Conservation (phyloP, 2,888 invertebrate genomes). For the Orchesella flavescens region DNA sequence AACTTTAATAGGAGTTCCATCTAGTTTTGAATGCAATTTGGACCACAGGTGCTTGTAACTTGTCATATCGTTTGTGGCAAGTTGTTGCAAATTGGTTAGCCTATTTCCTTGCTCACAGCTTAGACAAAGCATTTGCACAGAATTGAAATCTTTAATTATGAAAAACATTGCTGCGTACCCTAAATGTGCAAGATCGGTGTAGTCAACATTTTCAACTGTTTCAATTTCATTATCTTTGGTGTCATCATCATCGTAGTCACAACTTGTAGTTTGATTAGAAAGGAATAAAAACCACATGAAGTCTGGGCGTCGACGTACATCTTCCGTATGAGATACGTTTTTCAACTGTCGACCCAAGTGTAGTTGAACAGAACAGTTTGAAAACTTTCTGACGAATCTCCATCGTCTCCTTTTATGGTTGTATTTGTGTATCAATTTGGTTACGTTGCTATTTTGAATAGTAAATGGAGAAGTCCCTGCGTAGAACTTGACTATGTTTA, state of each 20-base stretch:
- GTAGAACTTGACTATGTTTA: neutral
- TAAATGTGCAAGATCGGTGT: constrained; percentile 9
- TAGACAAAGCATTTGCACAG: constrained; percentile 23
- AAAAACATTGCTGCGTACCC: constrained; percentile 36
- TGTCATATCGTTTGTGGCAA: neutral
- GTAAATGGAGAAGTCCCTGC: constrained; percentile 11
- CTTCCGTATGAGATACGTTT: neutral
- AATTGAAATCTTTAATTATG: neutral
- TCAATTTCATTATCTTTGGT: neutral
- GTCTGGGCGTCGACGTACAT: constrained; percentile 17
- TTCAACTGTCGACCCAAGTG: neutral
- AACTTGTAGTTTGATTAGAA: neutral
- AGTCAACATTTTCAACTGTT: neutral
- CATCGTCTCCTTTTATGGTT: no score
- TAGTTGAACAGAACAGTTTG: constrained; percentile 21
- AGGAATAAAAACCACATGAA: constrained; percentile 26
- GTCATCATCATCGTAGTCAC: neutral
- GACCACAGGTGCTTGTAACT: neutral
- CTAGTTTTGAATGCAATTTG: neutral
- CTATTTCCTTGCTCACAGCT: neutral
- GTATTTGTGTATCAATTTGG: neutral
- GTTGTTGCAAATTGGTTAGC: neutral
- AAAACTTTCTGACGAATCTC: constrained; percentile 14
- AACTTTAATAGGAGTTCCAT: constrained; percentile 17
- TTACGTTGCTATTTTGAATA: constrained; percentile 16